Conservation (phyloP, 2,797 vertebrate genomes). For the Centropyge bicolor region DNA sequence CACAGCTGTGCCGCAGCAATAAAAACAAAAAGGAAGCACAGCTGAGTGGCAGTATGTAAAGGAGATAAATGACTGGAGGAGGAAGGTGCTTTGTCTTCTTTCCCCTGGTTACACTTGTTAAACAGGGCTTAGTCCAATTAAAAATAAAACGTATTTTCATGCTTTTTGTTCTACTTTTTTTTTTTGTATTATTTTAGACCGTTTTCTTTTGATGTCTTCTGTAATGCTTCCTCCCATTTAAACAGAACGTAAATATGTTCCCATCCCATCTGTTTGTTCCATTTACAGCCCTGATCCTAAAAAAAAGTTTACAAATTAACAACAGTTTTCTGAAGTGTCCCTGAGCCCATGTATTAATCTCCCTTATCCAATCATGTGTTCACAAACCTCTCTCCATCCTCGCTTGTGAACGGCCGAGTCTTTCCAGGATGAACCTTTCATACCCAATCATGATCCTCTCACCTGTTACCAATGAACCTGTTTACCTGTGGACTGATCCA, state of each 20-base stretch:
- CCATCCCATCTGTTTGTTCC: background rate
- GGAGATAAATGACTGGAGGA: constrained; percentile 5
- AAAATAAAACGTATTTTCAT: background rate
- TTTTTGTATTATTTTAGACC: background rate
- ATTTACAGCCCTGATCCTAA: background rate
- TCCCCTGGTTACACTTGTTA: background rate
- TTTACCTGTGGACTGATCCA: too few relatives aligned
- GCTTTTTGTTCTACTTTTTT: background rate
- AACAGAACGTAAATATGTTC: background rate
- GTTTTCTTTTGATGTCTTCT: background rate
- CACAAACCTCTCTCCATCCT: too few relatives aligned
- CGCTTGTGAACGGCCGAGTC: too few relatives aligned
- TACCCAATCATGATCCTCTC: too few relatives aligned
- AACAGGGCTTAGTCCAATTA: background rate
- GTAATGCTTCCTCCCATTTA: background rate
- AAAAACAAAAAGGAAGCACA: background rate
- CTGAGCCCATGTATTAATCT: too few relatives aligned
- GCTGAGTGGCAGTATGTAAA: background rate
- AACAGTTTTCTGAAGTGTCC: too few relatives aligned
- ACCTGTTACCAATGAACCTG: too few relatives aligned
- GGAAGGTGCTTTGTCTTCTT: background rate
- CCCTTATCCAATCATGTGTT: too few relatives aligned
- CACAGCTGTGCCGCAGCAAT: background rate
- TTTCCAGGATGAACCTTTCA: too few relatives aligned
- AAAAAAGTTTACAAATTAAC: too few relatives aligned